phyloP scores from a whole-genome alignment of 2,888 invertebrate genomes.

The Pyrochroa serraticornis region DNA sequence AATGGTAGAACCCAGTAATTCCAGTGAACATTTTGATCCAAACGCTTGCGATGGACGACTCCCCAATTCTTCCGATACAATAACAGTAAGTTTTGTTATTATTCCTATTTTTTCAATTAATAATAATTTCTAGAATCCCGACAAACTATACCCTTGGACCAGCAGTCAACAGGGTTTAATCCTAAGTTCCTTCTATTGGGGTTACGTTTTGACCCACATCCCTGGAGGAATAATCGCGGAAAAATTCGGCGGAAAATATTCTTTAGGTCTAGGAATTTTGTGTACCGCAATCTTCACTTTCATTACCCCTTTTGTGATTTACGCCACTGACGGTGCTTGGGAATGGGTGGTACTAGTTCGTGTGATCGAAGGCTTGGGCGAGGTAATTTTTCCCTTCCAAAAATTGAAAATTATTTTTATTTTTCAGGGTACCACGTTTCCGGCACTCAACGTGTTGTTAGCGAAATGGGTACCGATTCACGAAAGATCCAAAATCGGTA shows the following conservation, averaged over 20 bases:
- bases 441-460: conserved; percentile 79
- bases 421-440: conserved; percentile 74
- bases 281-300: conserved; percentile 84
- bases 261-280: conserved; percentile 80
- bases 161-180: conserved; percentile 76
- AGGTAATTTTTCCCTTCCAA: conserved; percentile 46
- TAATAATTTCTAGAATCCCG: conserved; percentile 22
- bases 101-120: neutral
- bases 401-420: too few relatives aligned
- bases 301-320: conserved; percentile 75
- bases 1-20: conserved; percentile 51
- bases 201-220: conserved; percentile 81
- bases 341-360: conserved; percentile 70
- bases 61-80: conserved; percentile 11
- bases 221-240: conserved; percentile 84
- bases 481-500: conserved; percentile 78
- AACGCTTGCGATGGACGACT: conserved; percentile 58
- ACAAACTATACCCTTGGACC: conserved; percentile 61
- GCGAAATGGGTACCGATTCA: conserved; percentile 81
- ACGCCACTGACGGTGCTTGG: conserved; percentile 71
- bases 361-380: conserved; percentile 81
- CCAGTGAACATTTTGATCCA: conserved; percentile 56
- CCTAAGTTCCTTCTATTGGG: conserved; percentile 83
- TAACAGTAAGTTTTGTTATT: conserved; percentile 19
- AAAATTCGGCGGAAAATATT: conserved; percentile 83